Conservation (phyloP, 1,140 invertebrate genomes). For the Potamilus streckersoni region DNA sequence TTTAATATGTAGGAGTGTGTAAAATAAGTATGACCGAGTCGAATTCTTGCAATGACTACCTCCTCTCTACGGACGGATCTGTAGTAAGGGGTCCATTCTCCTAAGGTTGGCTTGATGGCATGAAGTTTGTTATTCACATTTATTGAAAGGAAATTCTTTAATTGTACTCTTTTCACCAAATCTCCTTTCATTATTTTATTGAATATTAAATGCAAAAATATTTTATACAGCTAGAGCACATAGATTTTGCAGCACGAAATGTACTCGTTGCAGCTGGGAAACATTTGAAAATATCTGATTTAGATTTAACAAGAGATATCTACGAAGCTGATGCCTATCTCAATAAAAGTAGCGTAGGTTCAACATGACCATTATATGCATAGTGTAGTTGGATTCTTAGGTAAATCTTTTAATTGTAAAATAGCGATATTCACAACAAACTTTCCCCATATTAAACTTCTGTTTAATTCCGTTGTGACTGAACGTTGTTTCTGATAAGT, state of each 20-base stretch:
- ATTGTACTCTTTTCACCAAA: too few species aligned
- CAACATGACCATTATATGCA: not conserved
- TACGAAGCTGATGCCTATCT: constrained; percentile 97
- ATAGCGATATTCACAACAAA: too few species aligned
- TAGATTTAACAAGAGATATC: constrained; percentile 92
- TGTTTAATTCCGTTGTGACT: not conserved
- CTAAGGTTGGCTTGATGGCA: too few species aligned
- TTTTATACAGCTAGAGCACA: constrained; percentile 83
- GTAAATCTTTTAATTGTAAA: too few species aligned
- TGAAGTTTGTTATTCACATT: too few species aligned
- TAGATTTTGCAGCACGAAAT: constrained; percentile 96
- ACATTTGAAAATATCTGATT: constrained; percentile 92
- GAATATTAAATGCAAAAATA: not conserved
- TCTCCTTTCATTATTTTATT: not conserved
- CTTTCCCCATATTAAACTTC: not conserved
- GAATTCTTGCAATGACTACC: too few species aligned
- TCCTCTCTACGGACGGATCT: too few species aligned
- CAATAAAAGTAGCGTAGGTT: constrained; percentile 88
- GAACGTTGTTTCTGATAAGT: not conserved
- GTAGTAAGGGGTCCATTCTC: too few species aligned
- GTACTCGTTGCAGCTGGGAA: constrained; percentile 93
- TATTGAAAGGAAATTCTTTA: too few species aligned
- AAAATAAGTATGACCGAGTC: too few species aligned
- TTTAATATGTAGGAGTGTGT: too few species aligned
- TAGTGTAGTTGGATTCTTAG: not conserved